Base-by-base conservation (phyloP, 2,888 invertebrate species). In the Lottia gigantea region DNA sequence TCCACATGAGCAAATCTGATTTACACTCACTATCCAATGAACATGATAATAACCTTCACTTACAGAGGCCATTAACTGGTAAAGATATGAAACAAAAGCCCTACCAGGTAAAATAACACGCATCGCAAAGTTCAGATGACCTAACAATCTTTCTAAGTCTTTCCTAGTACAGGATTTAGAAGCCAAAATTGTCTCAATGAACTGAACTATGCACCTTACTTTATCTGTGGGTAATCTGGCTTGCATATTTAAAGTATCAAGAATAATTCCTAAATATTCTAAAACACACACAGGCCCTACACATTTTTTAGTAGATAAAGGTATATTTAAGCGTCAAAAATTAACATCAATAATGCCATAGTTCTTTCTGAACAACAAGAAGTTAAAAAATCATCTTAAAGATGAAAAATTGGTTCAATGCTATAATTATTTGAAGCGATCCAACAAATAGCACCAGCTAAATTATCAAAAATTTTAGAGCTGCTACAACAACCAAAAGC, bases 181-280 rank as follows among this genome's bases (percentile, higher is more conserved):
- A n/a, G 40, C 25, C 15, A 45, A 15, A n/a, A 73, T 66, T 12
- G 15, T 19, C 6, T 45, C 23, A 11, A 74, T 40, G 11, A 76
- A 49, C 4, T 67, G 49, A 12, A 49, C 15, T 16, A 74, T 74
- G 11, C 74, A 15, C 2, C 16, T 8, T 6, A 74, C 11, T 67
- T 74, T 76, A 12, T 72, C 66, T 15, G 4, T 15, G 14, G 74
- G 74, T 25, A 74, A 67, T n/a, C 73, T 19, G 14, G 76, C 70
- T 19, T 71, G 47, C 73, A 76, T 73, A 14, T 66, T 66, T 7
- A 46, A 15, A 12, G 73, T 64, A 46, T 76, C 74, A 14, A 76
- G 63, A 11, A 65, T 69, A 8, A 75, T 72, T 2, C 72, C 76
- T 14, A 76, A 55, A 45, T 73, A 75, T 63, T 75, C 76, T n/a